Evolutionary conservation across 2,888 invertebrate species (phyloP).

Genomic region (Machimus rusticus): DNA sequence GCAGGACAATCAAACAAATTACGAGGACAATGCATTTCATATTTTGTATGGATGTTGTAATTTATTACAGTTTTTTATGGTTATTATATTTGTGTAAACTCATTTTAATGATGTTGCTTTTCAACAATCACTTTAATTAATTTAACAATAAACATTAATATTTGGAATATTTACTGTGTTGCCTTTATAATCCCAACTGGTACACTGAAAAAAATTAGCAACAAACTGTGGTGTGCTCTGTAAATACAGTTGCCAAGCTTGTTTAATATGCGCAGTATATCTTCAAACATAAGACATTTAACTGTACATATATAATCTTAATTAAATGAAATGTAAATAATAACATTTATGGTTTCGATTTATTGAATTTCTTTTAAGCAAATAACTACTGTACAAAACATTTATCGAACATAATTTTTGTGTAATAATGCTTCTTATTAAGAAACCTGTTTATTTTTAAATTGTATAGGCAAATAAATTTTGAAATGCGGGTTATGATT

Average conservation of each 20-base stretch:
- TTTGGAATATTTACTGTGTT: not conserved
- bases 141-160: not conserved
- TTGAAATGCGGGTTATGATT: no score
- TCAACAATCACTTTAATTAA: not conserved
- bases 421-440: not conserved
- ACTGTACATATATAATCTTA: no score
- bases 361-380: not conserved
- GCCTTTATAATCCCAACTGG: not conserved
- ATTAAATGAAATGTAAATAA: not conserved
- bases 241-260: not conserved
- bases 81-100: not conserved
- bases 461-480: no score
- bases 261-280: not conserved
- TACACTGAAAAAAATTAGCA: not conserved
- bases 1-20: slow-evolving; percentile 1
- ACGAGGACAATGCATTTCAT: not conserved
- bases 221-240: not conserved
- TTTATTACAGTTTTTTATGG: not conserved
- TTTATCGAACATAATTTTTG: not conserved
- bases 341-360: not conserved
- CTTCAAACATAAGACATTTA: not conserved
- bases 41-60: not conserved
- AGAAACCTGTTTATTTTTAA: no score
- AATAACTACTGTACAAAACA: not conserved
- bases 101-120: not conserved